A percentile compares a stretch with the other conserved stretches of the same genome.
These are phyloP conservation scores for Hydrozoanthus gracilis DNA, from an alignment of 92 coral and sea anemone genomes.

Conservation along the genomic window DNA sequence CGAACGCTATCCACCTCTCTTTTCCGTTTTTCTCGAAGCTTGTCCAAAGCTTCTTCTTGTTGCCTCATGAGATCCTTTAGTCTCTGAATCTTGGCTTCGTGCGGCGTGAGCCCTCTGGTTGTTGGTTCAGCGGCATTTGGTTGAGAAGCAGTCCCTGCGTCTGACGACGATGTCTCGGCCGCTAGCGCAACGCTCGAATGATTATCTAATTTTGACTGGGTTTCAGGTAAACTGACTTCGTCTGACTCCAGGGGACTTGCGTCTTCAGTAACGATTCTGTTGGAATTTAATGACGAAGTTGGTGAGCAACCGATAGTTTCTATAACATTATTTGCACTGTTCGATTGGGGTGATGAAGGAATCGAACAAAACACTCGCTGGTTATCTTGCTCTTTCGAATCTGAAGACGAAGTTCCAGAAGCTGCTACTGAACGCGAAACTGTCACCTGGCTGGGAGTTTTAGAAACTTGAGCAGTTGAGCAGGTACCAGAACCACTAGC, in stretches of 20 bases:
- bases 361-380: not conserved
- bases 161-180: not conserved
- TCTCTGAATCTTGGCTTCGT: slow-evolving; percentile 85
- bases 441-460: not conserved
- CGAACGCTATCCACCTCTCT: slow-evolving; percentile 75
- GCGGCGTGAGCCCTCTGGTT: slow-evolving; percentile 73
- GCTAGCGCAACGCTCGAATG: not conserved
- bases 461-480: not conserved
- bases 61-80: slow-evolving; percentile 83
- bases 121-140: not conserved
- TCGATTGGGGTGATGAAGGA: not conserved
- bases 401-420: not conserved
- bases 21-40: slow-evolving; percentile 78
- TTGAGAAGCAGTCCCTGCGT: not conserved
- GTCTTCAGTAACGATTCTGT: not conserved
- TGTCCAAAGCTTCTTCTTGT: slow-evolving; percentile 86
- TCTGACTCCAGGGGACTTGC: not conserved
- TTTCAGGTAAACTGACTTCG: not conserved
- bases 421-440: not conserved
- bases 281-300: not conserved
- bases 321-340: not conserved
- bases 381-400: not conserved
- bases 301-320: not conserved
- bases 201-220: not conserved
- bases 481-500: not conserved